Percentiles rank a stretch among this genome's conserved stretches.
Conservation (phyloP, 2,797 vertebrate genomes). For the Tympanoctomys barrerae region DNA sequence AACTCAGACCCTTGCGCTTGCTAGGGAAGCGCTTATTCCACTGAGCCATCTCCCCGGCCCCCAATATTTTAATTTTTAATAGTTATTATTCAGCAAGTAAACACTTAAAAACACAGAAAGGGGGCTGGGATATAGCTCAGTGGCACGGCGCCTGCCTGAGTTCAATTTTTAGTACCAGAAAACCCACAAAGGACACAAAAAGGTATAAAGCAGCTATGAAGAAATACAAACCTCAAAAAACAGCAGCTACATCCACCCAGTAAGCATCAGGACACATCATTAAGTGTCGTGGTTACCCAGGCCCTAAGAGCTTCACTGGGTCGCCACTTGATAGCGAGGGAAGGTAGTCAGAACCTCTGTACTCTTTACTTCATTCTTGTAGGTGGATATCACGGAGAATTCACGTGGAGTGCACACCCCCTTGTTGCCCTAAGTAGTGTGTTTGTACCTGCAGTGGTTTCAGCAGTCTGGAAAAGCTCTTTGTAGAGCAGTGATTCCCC, state of each 20-base stretch:
- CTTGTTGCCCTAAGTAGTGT: neutral
- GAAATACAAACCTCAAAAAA: neutral
- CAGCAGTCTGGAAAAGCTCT: neutral
- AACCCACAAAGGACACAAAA: neutral
- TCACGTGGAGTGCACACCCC: neutral
- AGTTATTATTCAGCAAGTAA: neutral
- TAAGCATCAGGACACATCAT: neutral
- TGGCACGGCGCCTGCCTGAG: too few species aligned
- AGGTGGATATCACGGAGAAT: neutral
- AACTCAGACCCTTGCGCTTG: too few species aligned
- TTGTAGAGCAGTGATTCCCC: slow-evolving; percentile 4
- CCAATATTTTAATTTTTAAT: slow-evolving; percentile 11
- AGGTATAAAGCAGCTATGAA: neutral
- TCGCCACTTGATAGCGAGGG: neutral
- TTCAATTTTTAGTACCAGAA: too few species aligned
- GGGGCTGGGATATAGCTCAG: too few species aligned
- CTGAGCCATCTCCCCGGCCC: too few species aligned
- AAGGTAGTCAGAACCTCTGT: neutral
- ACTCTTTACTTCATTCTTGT: neutral
- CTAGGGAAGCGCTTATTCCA: too few species aligned
- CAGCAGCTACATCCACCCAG: neutral
- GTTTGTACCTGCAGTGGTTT: neutral
- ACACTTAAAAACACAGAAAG: slow-evolving; percentile 30
- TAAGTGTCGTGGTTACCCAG: neutral
- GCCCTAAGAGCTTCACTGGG: neutral